Base-by-base conservation (phyloP, 1,140 invertebrate genomes). In the Diabrotica virgifera region DNA sequence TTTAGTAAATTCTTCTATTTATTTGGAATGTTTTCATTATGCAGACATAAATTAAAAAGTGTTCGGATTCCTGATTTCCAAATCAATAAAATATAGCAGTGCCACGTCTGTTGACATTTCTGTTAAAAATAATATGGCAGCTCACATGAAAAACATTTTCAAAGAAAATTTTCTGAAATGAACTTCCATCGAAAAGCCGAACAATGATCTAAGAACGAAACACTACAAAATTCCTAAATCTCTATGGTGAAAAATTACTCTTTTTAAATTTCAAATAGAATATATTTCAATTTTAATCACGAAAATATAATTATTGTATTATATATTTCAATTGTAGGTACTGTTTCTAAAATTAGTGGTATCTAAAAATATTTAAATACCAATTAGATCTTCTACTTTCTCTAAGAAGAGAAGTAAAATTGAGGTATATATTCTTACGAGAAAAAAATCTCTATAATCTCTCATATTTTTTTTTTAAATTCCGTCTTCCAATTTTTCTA, bases 301-400 rank as follows among this genome's bases (percentile, higher is more conserved):
- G 66, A 70, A 72, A 70, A 72, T 72, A 68, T 65, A 68, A 67
- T 66, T 24, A 24, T 24, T 24, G 24, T 24, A 67, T 69, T 36
- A 63, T 63, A 63, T 63, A 63, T 57, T 52, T 63, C 62, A 63
- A 46, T 35, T 63, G 53, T 63, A 66, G 56, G 46, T 65, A 54
- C 52, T 68, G 36, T 46, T 62, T 64, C 54, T 54, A 66, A 65
- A 67, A 61, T 65, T 59, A 68, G 59, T 63, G 52, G 59, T 54
- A 52, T 67, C 58, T 66, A 57, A 70, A 70, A 68, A 70, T 70
- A 68, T 63, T 70, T 53, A 66, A 64, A 69, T 66, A 69, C 68
- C 68, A 64, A 40, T 12, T 37, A 62, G 36, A 13, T 63, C 37
- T 64, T 60, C 57, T 62, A 35, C 52, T 37, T 46, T 66, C 57